These are phyloP conservation scores for Megaustenia siamemsis DNA, from an alignment of 2,888 invertebrate genomes.

Conservation along the genomic window DNA sequence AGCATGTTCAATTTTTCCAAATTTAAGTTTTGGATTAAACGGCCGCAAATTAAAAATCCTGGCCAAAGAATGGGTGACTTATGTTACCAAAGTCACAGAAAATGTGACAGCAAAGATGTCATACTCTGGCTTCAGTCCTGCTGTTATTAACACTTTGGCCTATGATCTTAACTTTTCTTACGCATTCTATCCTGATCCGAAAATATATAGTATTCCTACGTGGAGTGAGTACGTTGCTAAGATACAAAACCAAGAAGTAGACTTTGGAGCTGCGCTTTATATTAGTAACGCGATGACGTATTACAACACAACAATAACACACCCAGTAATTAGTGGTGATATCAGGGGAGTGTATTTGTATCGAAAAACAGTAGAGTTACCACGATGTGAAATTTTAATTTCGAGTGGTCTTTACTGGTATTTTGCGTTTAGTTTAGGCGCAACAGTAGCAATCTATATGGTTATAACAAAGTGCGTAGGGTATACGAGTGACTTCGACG, in stretches of 20 bases:
- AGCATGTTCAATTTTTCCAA: neutral
- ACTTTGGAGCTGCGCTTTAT: neutral
- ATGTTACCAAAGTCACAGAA: neutral
- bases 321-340: conserved; percentile 2
- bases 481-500: neutral
- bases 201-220: neutral
- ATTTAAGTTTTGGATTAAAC: neutral
- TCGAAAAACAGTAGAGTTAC: neutral
- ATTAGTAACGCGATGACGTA: neutral
- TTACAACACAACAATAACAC: neutral
- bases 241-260: neutral
- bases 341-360: neutral
- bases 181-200: neutral
- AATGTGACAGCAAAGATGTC: neutral
- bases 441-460: neutral
- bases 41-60: neutral
- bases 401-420: neutral
- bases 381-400: neutral
- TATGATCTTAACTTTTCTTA: neutral
- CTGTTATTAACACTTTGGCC: neutral
- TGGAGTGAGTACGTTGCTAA: neutral
- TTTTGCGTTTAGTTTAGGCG: neutral
- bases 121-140: neutral
- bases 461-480: neutral
- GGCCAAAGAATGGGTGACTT: conserved; percentile 15